Conservation (phyloP, 2,113 vertebrate species). For the Vulpes vulpes region DNA sequence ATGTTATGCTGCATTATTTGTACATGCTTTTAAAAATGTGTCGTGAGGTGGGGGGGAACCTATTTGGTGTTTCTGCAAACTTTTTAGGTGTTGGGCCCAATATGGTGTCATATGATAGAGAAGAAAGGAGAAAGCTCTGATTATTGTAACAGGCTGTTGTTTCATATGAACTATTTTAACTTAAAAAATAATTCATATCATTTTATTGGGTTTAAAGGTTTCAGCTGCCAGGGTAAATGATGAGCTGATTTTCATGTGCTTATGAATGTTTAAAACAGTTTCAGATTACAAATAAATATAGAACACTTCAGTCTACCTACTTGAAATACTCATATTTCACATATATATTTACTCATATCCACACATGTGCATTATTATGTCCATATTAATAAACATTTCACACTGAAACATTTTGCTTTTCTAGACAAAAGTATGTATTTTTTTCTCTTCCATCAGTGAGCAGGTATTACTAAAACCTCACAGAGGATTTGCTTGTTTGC, state of each 20-base stretch:
- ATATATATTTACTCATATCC: not conserved
- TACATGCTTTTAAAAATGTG: not conserved
- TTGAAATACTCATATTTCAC: not conserved
- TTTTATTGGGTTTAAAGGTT: not conserved
- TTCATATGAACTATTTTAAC: not conserved
- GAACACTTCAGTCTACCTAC: not conserved
- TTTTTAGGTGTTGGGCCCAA: not conserved
- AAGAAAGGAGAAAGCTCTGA: not conserved
- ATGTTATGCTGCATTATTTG: not conserved
- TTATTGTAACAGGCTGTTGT: not conserved
- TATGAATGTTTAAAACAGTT: slow-evolving; percentile 28
- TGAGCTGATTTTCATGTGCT: slow-evolving; percentile 5
- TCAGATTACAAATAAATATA: not conserved
- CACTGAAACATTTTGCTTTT: slow-evolving; percentile 16
- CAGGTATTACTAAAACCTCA: not conserved
- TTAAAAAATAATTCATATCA: not conserved
- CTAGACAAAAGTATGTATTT: not conserved
- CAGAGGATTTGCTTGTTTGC: not conserved
- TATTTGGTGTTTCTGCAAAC: not conserved
- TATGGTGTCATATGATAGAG: not conserved
- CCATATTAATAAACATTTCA: not conserved
- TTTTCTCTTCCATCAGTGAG: not conserved
- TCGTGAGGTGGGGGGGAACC: not conserved
- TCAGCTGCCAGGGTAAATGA: not conserved
- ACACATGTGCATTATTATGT: not conserved